Evolutionary conservation across 2,797 vertebrate genomes (phyloP), one percentile per base, ranked within the genome.

Genomic region (Chiroxiphia lanceolata): DNA sequence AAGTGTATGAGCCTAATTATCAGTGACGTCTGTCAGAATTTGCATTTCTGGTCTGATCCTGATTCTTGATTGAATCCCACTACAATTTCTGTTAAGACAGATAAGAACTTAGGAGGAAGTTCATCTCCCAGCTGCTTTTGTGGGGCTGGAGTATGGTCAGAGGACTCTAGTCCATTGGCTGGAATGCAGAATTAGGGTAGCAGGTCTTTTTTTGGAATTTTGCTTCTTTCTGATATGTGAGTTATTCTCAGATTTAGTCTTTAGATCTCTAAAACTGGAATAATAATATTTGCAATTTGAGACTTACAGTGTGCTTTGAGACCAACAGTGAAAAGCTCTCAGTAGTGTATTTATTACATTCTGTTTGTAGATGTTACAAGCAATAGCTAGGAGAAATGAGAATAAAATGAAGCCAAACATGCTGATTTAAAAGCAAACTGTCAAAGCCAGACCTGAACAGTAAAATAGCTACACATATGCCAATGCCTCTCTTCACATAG

Each of bases 281-380:
- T 94, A 87, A 88, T 93, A 83, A 84, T 87, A 89, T 70, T 87
- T 90, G 83, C 72, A 79, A 63, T 95, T 83, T 94, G 79, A 91
- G 91, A 75, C 63, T 93, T 91, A 53, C 2, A 86, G 23, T 1
- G 7, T 65, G 80, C 87, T 94, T 94, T 93, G 93, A 95, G 87
- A 90, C 87, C 51, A 60, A 33, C n/a, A 76, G 54, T 90, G 91
- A 70, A 90, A 95, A 94, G 72, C 70, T 86, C 79, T 90, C 60
- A 36, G 68, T 72, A 63, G 78, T 56, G 45, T 85, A 48, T 87
- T 93, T 93, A 93, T 68, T 93, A 15, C 65, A 61, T 78, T 86
- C 67, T 93, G 76, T 90, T 88, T 86, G 63, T 93, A 82, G 89
- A 84, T 82, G 54, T 80, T 92, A 76, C 47, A 90, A 90, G 44